These are phyloP conservation scores for Archilochus colubris DNA, from an alignment of 2,113 vertebrate genomes.

Conservation along the genomic window DNA sequence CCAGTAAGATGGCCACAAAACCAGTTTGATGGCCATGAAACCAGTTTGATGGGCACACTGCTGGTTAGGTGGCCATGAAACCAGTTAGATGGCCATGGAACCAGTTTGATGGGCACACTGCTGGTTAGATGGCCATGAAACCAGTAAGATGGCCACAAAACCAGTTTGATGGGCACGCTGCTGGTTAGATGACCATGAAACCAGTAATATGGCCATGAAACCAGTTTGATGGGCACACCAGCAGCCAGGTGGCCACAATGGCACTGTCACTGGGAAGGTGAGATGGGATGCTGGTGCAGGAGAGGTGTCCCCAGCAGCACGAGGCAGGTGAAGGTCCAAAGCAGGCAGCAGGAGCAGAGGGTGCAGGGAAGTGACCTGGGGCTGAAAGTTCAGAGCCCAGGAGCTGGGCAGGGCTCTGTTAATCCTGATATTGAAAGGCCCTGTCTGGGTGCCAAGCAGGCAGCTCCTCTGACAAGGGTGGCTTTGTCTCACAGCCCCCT, in stretches of 20 bases:
- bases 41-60: neutral
- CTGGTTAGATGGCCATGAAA: neutral
- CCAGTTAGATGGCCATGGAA: neutral
- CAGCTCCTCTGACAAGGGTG: conserved; percentile 62
- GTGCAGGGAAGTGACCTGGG: neutral
- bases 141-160: too few species aligned
- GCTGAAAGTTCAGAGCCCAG: neutral
- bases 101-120: too few species aligned
- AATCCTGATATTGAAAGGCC: conserved; percentile 16
- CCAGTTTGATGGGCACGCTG: neutral
- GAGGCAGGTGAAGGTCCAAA: too few species aligned
- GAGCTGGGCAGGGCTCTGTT: conserved; percentile 19
- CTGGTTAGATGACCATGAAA: neutral
- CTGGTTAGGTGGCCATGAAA: rapidly evolving
- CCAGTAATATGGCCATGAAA: neutral
- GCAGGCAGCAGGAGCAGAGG: neutral
- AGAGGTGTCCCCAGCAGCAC: rapidly evolving
- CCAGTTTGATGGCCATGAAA: neutral
- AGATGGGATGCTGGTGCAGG: rapidly evolving
- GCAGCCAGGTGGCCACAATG: rapidly evolving
- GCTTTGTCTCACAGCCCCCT: conserved; percentile 69
- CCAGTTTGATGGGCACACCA: neutral
- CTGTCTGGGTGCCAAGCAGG: conserved; percentile 57
- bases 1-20: neutral
- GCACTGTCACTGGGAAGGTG: rapidly evolving